These are phyloP conservation scores for Sinhomidia bicolor DNA, from an alignment of 2,888 invertebrate species.

Conservation along the genomic window DNA sequence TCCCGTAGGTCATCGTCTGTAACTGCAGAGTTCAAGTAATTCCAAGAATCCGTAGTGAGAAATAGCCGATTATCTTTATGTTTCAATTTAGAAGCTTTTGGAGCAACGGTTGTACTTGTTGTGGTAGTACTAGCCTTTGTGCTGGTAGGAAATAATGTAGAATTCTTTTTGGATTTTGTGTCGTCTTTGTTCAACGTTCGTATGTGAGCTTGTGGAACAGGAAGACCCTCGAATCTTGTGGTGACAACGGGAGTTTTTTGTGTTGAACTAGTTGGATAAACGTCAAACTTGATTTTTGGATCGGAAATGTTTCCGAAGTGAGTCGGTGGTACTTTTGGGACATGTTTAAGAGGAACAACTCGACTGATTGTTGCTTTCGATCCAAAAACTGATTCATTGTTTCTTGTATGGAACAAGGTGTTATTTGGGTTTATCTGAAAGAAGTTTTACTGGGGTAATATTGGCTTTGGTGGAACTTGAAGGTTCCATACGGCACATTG, in stretches of 20 bases:
- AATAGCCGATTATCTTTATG: not conserved
- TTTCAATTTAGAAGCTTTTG: not conserved
- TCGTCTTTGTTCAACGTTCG: no score
- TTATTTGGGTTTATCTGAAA: slow-evolving; percentile 17
- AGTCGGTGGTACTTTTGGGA: not conserved
- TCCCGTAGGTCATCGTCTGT: slow-evolving; percentile 56
- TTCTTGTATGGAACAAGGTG: not conserved
- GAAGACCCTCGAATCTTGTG: not conserved
- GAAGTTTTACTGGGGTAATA: slow-evolving; percentile 49
- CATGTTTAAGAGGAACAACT: slow-evolving; percentile 47
- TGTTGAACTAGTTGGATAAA: not conserved
- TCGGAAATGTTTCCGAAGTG: not conserved
- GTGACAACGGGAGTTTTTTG: not conserved
- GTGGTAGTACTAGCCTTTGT: no score
- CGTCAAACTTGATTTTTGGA: no score
- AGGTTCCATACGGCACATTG: not conserved
- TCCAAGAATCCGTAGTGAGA: slow-evolving; percentile 51
- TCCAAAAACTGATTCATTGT: not conserved
- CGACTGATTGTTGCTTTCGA: slow-evolving; percentile 53
- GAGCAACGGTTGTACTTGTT: not conserved
- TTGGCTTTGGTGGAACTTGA: slow-evolving; percentile 28
- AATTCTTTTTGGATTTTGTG: not conserved
- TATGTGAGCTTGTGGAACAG: not conserved
- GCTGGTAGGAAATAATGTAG: not conserved
- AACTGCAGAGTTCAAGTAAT: slow-evolving; percentile 51